A percentile compares a stretch with the other conserved stretches of the same genome.
These are phyloP conservation scores for Dendrolimus pini DNA, from an alignment of 2,888 invertebrate species.

Conservation along the genomic window DNA sequence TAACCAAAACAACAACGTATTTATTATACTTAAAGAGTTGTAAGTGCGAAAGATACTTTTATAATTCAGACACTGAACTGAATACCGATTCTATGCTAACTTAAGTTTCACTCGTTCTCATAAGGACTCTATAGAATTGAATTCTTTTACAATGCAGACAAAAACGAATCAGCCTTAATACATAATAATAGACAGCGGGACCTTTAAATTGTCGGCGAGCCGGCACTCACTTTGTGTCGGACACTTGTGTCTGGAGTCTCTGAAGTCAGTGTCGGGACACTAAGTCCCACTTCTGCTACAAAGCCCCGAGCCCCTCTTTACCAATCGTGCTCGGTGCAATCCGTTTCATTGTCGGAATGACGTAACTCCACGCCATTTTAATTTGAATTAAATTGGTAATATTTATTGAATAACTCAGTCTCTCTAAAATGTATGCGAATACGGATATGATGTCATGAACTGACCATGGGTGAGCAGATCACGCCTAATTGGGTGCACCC, in stretches of 20 bases:
- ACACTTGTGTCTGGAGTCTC: conserved; percentile 16
- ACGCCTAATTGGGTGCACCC: too few relatives aligned
- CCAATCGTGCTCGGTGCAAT: conserved; percentile 28
- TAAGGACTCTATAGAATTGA: neutral
- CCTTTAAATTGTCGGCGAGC: conserved; percentile 15
- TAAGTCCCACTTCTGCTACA: conserved; percentile 56
- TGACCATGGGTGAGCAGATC: too few relatives aligned
- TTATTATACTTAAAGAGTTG: too few relatives aligned
- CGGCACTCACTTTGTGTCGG: conserved; percentile 28
- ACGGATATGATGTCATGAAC: too few relatives aligned
- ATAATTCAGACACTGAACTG: too few relatives aligned
- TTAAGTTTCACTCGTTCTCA: too few relatives aligned
- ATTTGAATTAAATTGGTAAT: neutral
- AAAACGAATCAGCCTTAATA: conserved; percentile 1
- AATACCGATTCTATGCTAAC: too few relatives aligned
- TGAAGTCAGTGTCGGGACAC: conserved; percentile 31
- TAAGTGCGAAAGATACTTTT: too few relatives aligned
- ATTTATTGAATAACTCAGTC: too few relatives aligned
- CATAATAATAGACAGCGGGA: conserved; percentile 10
- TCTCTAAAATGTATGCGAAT: too few relatives aligned
- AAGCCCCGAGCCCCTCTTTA: conserved; percentile 48
- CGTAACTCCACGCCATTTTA: conserved; percentile 22
- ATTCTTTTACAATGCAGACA: conserved; percentile 9
- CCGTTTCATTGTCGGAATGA: conserved; percentile 30
- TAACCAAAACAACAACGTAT: too few relatives aligned